A percentile compares a stretch with the other conserved stretches of the same genome.
Conservation (phyloP, 2,888 invertebrate genomes). For the Platypus cylindrus region DNA sequence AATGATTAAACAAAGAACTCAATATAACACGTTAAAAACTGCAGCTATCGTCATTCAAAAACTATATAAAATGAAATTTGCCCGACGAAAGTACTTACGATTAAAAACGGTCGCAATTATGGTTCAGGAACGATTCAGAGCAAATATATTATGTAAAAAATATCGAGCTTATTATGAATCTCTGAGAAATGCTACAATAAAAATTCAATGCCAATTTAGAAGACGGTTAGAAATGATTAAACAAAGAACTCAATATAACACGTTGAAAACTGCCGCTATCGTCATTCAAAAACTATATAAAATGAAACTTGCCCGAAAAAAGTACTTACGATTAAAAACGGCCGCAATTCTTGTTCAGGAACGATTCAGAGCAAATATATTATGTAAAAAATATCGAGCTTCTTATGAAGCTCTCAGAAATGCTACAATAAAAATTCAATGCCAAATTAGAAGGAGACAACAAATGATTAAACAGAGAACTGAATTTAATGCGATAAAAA, state of each 20-base stretch:
- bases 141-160: conserved; percentile 13
- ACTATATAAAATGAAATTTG: conserved; percentile 21
- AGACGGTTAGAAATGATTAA: conserved; percentile 24
- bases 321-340: conserved; percentile 11
- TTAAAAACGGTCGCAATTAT: conserved; percentile 12
- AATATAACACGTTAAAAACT: conserved; percentile 31
- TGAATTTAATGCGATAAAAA: conserved; percentile 9
- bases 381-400: conserved; percentile 27
- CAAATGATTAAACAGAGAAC: background rate
- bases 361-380: conserved; percentile 33
- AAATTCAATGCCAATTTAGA: conserved; percentile 28
- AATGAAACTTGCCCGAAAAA: conserved; percentile 27
- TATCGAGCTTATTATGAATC: conserved; percentile 16
- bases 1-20: conserved; percentile 4
- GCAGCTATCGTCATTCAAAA: conserved; percentile 32
- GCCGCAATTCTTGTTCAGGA: conserved; percentile 36
- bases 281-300: conserved; percentile 38
- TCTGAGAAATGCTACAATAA: conserved; percentile 14
- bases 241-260: conserved; percentile 27
- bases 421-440: conserved; percentile 31
- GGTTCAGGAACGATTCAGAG: conserved; percentile 24
- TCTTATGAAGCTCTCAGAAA: conserved; percentile 28
- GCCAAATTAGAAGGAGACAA: conserved; percentile 21
- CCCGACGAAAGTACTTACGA: conserved; percentile 9
- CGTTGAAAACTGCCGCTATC: conserved; percentile 27